Evolutionary conservation across 2,797 vertebrate genomes (phyloP), one percentile per base, ranked within the genome.

Genomic region (Periparus ater): DNA sequence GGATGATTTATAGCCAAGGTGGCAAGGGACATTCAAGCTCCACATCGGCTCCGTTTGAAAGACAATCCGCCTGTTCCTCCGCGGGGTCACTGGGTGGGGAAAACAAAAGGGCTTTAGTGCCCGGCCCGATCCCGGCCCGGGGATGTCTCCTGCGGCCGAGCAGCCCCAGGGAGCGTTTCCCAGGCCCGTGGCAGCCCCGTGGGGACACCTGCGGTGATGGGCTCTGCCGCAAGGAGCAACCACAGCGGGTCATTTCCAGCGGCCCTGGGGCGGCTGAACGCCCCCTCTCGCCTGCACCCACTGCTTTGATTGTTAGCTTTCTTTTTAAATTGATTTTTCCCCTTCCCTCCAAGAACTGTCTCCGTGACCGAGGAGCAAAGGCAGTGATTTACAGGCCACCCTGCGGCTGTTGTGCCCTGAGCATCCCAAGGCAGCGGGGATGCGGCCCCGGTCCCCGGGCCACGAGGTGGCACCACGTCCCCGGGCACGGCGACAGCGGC

Each of bases 1-100:
- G 67, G 78, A 63, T 98, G 98, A 98, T 98, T 98, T 98, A 98
- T 97, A 97, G 98, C 98, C 97, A 79, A 95, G 97, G 95, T 92
- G 97, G 97, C 95, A 73, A 95, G 97, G 97, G 76, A 95, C 85
- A 79, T 92, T 88, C 83, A 54, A 95, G 91, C 95, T 91, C 95
- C 67, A 34, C 79, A 84, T 34, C 27, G 85, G 94, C 81, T 91
- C 93, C 21, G 88, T 97, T 96, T 93, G 93, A 95, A 97, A 94
- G 92, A 70, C 79, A 71, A 91, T 89, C 90, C 5, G 13, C 47
- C 58, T 10, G 32, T 82, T 85, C 76, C 73, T 91, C 93, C 7
- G 11, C 9, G 50, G 84, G 91, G 95, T 94, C 85, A 90, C 85
- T 17, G 85, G 53, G 36, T 73, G 88, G 92, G 51, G 86, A 50